Percentiles rank a stretch among this genome's conserved stretches.
phyloP scores from a whole-genome alignment of 1,140 invertebrate genomes.

The Lanistes nyassanus region DNA sequence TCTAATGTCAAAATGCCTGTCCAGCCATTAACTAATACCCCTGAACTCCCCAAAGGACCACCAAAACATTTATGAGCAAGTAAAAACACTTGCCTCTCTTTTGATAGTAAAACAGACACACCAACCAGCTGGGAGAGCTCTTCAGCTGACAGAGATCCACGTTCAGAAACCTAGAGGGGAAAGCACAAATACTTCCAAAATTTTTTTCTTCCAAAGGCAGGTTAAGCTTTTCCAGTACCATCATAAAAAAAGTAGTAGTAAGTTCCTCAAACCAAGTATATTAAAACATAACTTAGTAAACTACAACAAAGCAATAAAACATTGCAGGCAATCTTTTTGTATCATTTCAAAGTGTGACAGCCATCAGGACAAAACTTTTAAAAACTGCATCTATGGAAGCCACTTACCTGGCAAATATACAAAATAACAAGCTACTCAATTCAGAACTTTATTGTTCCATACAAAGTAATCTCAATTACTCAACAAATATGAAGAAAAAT shows the following conservation, averaged over 20 bases:
- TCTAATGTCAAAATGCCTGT: background rate
- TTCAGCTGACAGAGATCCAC: conserved; percentile 82
- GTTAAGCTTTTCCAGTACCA: background rate
- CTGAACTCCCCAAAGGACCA: background rate
- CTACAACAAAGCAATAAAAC: background rate
- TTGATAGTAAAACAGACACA: conserved; percentile 88
- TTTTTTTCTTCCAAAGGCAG: background rate
- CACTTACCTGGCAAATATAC: too few species aligned
- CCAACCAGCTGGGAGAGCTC: conserved; percentile 84
- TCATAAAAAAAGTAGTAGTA: background rate
- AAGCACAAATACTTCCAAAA: conserved; percentile 33
- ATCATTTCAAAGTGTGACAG: too few species aligned
- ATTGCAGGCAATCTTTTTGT: too few species aligned
- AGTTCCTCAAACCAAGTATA: too few species aligned
- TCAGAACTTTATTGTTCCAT: background rate
- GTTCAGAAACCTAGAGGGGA: conserved; percentile 77
- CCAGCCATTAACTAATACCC: background rate
- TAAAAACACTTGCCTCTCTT: conserved; percentile 73
- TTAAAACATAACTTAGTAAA: background rate
- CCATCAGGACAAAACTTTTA: too few species aligned
- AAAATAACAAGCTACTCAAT: too few species aligned
- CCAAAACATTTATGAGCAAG: background rate
- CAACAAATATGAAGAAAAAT: background rate
- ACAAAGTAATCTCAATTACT: background rate
- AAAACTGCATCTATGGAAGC: too few species aligned